These are phyloP conservation scores for Thunnus albacares DNA, from an alignment of 2,797 vertebrate genomes.

Conservation along the genomic window DNA sequence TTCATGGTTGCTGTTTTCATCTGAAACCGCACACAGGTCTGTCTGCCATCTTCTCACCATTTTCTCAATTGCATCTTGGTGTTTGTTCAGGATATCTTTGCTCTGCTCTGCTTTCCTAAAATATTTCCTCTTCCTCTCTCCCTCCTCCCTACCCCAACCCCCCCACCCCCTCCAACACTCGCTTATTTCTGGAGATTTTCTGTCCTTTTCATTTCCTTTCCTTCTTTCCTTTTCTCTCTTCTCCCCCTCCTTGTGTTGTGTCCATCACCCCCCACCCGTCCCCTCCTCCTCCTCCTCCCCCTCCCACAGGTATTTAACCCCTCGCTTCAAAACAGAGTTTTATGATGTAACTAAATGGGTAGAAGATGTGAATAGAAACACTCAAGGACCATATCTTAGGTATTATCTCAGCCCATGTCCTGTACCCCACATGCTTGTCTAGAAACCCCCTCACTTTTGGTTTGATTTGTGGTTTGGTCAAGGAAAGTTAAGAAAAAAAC, in stretches of 20 bases:
- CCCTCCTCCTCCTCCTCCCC: conserved; percentile 50
- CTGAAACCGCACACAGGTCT: conserved; percentile 79
- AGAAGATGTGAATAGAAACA: conserved; percentile 99
- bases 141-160: conserved; percentile 70
- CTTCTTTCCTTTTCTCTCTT: conserved; percentile 82
- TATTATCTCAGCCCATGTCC: conserved; percentile 87
- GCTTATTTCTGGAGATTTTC: conserved; percentile 79
- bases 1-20: conserved; percentile 68
- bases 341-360: conserved; percentile 99
- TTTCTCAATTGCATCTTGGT: conserved; percentile 89
- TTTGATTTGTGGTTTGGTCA: conserved; percentile 79
- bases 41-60: conserved; percentile 80
- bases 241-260: conserved; percentile 90
- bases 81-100: conserved; percentile 88
- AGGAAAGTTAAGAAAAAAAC: conserved; percentile 76
- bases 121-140: conserved; percentile 87
- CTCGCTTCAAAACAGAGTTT: conserved; percentile 98
- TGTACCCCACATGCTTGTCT: conserved; percentile 72
- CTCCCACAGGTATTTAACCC: conserved; percentile 99
- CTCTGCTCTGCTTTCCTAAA: conserved; percentile 94
- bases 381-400: conserved; percentile 98
- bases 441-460: conserved; percentile 66
- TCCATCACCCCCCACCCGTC: conserved; percentile 85
- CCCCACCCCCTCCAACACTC: conserved; percentile 76
- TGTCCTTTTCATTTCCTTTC: conserved; percentile 76